Base-by-base conservation (phyloP, 2,888 invertebrate genomes). In the Thecophora atra region DNA sequence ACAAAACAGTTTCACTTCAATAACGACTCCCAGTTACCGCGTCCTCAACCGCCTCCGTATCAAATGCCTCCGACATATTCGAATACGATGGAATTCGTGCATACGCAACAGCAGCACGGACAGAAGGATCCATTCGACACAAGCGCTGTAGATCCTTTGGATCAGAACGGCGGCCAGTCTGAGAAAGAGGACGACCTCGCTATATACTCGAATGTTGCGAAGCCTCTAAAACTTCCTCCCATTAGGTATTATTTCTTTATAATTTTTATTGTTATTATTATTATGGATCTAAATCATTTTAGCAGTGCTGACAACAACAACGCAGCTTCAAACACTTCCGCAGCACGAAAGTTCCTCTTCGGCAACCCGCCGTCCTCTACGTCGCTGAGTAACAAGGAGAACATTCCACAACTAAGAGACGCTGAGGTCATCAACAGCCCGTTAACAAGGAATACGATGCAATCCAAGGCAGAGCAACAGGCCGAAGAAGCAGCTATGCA, bases 81-180 rank as follows among this genome's bases (percentile, higher is more conserved):
- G 68, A 89, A 89, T 77, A 88, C 88, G 1, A 81, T 87, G 52
- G 84, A 84, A 75, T 83, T 85, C 75, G 79, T 76, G 60, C 82
- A 80, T 28, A 58, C 72, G 54, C 83, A 78, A 54, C 76, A 78
- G 24, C 78, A 73, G 13, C 76, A 76, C 15, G 77, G 75, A 47
- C 74, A 37, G 75, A 78, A 7, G 77, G 92, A 93, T 87, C 92
- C 92, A 0, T 92, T 93, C 77, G 92, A 93, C 78, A 93, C 92
- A 90, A 62, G 76, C 63, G 71, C 54, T 72, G 58, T 75, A 26
- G 37, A 73, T 65, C 8, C 15, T 15, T 17, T 65, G 11, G 24
- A 19, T 8, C 56, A 56, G 15, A n/a, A 21, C 37, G 30, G 8
- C n/a, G 15, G n/a, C 2, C 19, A 19, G 21, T 7, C 19, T 28